Evolutionary conservation across 2,113 vertebrate species (phyloP).

Genomic region (Brachirus orientalis): DNA sequence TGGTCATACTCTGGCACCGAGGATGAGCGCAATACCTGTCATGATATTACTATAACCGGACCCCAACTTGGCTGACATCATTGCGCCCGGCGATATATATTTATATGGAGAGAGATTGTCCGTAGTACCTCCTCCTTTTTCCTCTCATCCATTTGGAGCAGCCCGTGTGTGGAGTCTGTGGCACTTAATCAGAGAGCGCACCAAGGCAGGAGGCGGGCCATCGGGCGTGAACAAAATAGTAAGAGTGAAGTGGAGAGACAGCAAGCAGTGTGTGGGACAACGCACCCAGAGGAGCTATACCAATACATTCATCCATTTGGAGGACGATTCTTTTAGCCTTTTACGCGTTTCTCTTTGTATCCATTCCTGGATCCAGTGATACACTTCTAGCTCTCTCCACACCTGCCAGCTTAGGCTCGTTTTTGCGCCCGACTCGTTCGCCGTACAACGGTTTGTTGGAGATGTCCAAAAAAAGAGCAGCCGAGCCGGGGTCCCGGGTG

Average conservation of each 20-base stretch:
- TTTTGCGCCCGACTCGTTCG: conserved; percentile 29
- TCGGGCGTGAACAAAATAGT: conserved; percentile 76
- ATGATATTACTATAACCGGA: conserved; percentile 42
- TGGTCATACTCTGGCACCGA: conserved; percentile 23
- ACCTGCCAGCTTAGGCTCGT: not conserved
- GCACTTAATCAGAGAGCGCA: conserved; percentile 72
- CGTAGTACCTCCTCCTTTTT: conserved; percentile 73
- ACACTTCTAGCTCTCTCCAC: not conserved
- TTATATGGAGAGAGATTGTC: too few species aligned
- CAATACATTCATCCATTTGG: not conserved
- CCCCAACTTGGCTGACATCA: conserved; percentile 82
- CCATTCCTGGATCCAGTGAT: conserved; percentile 20
- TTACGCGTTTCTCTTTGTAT: not conserved
- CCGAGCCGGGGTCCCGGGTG: conserved; percentile 73
- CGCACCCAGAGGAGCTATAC: conserved; percentile 44
- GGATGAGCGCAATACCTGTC: conserved; percentile 23
- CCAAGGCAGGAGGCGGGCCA: conserved; percentile 73
- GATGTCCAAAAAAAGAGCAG: conserved; percentile 76
- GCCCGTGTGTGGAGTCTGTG: conserved; percentile 65
- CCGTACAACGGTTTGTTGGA: conserved; percentile 45
- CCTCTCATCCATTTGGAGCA: conserved; percentile 57
- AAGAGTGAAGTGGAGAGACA: conserved; percentile 56
- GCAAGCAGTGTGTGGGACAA: conserved; percentile 67
- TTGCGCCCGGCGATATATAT: conserved; percentile 79
- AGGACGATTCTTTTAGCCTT: not conserved